Conservation (phyloP, 2,888 invertebrate genomes). For the Rhopalosiphum nymphaeae region DNA sequence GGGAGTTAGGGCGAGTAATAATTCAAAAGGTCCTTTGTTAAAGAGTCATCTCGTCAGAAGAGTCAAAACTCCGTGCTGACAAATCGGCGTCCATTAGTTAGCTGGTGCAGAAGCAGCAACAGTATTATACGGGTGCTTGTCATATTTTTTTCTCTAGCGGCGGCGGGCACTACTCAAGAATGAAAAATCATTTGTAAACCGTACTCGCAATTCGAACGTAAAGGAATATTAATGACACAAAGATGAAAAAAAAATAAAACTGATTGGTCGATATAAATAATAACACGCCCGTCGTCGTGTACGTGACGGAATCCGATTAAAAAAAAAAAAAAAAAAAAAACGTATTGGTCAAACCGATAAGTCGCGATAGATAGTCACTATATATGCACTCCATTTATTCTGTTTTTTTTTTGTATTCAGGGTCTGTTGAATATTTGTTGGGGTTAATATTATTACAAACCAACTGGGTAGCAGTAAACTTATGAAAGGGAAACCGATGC, state of each 20-base stretch:
- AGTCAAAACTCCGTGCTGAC: constrained; percentile 45
- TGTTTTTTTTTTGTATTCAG: not conserved
- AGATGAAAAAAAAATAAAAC: constrained; percentile 25
- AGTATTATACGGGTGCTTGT: constrained; percentile 47
- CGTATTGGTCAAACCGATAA: constrained; percentile 22
- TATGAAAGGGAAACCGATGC: not conserved
- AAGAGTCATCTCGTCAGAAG: constrained; percentile 55
- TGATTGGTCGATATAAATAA: constrained; percentile 52
- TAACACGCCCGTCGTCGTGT: constrained; percentile 16
- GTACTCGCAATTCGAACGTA: constrained; percentile 35
- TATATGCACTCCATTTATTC: constrained; percentile 39
- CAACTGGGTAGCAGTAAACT: not conserved
- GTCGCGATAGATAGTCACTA: constrained; percentile 14
- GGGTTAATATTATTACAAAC: not conserved
- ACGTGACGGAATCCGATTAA: constrained; percentile 58
- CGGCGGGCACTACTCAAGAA: not conserved
- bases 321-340: constrained; percentile 33
- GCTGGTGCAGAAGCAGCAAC: constrained; percentile 12
- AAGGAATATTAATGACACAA: constrained; percentile 44
- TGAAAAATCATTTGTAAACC: constrained; percentile 54
- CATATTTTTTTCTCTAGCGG: constrained; percentile 40
- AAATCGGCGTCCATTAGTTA: constrained; percentile 63
- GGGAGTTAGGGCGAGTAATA: constrained; percentile 25
- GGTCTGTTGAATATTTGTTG: not conserved
- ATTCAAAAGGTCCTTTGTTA: constrained; percentile 60